Evolutionary conservation across 2,797 vertebrate genomes (phyloP).

Genomic region (Tiaroga cobitis): DNA sequence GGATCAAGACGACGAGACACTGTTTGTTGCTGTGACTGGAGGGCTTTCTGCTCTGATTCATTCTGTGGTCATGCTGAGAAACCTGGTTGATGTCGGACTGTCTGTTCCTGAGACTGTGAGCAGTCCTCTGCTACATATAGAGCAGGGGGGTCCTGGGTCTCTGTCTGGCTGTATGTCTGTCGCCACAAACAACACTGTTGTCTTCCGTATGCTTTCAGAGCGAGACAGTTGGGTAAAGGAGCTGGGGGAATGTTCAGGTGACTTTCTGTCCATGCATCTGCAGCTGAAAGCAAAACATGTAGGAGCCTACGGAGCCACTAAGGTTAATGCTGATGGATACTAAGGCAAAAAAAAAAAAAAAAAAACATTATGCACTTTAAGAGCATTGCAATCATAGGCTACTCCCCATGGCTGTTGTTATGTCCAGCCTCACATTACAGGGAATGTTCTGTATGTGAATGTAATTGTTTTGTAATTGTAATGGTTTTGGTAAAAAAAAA

Average conservation of each 20-base stretch:
- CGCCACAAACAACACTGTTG: constrained; percentile 45
- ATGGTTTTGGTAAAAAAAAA: background rate
- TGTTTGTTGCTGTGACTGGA: constrained; percentile 67
- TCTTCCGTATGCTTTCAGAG: constrained; percentile 38
- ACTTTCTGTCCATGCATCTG: constrained; percentile 58
- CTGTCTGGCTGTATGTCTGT: constrained; percentile 48
- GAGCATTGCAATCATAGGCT: background rate
- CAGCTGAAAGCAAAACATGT: constrained; percentile 65
- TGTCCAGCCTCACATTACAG: background rate
- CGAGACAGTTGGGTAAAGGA: background rate
- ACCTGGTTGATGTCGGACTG: constrained; percentile 60
- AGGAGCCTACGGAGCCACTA: constrained; percentile 60
- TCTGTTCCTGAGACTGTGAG: constrained; percentile 53
- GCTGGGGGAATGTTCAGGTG: constrained; percentile 46
- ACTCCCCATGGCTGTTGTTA: background rate
- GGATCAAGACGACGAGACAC: constrained; percentile 24
- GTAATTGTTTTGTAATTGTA: background rate
- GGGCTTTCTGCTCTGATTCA: constrained; percentile 60
- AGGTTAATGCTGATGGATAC: constrained; percentile 65
- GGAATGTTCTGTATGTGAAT: background rate
- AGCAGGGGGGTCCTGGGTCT: constrained; percentile 10
- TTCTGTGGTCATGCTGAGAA: constrained; percentile 60
- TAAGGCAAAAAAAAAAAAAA: constrained; percentile 45
- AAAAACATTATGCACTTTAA: background rate
- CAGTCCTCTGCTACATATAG: constrained; percentile 55